These are phyloP conservation scores for Lindbergichthys nudifrons DNA, from an alignment of 2,797 vertebrate species.

Conservation along the genomic window DNA sequence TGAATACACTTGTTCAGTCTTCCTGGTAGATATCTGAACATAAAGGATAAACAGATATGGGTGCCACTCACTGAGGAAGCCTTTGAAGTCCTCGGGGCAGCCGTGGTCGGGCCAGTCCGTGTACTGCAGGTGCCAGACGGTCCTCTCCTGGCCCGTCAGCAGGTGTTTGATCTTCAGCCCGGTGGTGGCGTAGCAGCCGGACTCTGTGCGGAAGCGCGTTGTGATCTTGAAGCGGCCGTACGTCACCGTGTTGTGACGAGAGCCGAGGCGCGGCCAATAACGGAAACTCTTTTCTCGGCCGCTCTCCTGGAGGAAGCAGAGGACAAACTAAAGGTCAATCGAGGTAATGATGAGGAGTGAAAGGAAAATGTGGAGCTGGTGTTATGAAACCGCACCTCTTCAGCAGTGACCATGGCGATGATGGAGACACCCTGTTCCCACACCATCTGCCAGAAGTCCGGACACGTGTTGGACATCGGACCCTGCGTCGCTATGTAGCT, in stretches of 20 bases:
- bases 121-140: constrained; percentile 98
- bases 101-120: constrained; percentile 99
- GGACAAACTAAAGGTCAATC: neutral
- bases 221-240: constrained; percentile 98
- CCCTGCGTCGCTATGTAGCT: constrained; percentile 97
- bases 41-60: neutral
- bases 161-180: constrained; percentile 98
- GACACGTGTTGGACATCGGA: constrained; percentile 92
- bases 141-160: constrained; percentile 94
- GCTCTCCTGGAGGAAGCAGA: constrained; percentile 85
- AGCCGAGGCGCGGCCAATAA: constrained; percentile 97
- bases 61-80: constrained; percentile 92
- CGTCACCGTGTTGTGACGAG: constrained; percentile 94
- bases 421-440: constrained; percentile 97
- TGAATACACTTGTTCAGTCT: neutral
- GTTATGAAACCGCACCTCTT: constrained; percentile 85
- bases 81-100: constrained; percentile 96
- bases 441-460: constrained; percentile 99
- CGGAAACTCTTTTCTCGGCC: constrained; percentile 96
- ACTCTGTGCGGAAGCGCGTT: constrained; percentile 96
- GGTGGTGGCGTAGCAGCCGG: constrained; percentile 97
- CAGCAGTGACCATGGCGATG: constrained; percentile 97
- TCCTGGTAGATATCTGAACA: neutral
- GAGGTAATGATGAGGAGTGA: neutral
- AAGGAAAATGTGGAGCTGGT: neutral